Evolutionary conservation across 2,888 invertebrate genomes (phyloP).

Genomic region (Eupithecia abbreviata): DNA sequence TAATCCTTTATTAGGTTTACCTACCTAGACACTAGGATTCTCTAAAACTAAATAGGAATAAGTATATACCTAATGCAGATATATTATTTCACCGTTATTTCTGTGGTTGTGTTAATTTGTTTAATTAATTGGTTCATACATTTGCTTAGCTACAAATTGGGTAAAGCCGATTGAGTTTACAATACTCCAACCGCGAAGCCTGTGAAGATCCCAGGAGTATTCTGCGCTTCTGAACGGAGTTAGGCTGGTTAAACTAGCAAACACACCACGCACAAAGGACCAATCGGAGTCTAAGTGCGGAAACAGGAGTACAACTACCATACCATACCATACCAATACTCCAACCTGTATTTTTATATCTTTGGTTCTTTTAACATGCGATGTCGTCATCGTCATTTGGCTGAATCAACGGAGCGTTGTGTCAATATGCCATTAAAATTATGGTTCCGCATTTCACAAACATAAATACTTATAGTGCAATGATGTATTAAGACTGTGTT

Average conservation of each 20-base stretch:
- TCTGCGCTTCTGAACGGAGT: no score
- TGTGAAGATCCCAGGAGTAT: no score
- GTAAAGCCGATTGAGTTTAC: neutral
- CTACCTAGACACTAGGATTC: no score
- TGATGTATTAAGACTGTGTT: conserved; percentile 47
- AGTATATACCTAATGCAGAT: no score
- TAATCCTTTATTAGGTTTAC: no score
- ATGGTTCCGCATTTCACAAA: conserved; percentile 60
- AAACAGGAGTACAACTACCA: no score
- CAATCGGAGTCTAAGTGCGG: no score
- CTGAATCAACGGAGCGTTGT: conserved; percentile 59
- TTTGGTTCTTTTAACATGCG: conserved; percentile 41
- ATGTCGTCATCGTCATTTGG: conserved; percentile 55
- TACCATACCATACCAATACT: no score
- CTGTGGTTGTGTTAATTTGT: neutral
- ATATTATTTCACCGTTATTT: neutral
- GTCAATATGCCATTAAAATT: conserved; percentile 56
- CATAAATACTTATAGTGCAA: conserved; percentile 40
- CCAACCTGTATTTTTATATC: neutral
- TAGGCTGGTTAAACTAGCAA: no score
- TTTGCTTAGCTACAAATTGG: neutral
- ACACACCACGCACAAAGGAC: no score
- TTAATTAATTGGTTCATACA: neutral
- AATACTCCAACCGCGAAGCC: neutral
- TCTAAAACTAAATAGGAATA: no score